phyloP scores from a whole-genome alignment of 2,888 invertebrate genomes.

The Thymelicus lineola region DNA sequence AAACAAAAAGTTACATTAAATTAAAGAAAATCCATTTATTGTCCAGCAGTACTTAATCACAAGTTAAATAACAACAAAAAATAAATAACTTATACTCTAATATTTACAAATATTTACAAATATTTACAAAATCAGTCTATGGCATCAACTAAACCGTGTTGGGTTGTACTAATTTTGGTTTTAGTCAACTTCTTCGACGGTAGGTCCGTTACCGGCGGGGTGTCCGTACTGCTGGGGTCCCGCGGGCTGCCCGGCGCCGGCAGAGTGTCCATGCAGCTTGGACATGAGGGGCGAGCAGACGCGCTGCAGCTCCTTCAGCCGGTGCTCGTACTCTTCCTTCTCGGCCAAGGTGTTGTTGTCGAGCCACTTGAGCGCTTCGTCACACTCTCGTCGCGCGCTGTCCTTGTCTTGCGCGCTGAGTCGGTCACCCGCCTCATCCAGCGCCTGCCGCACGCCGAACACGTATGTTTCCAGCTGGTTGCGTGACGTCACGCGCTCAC shows the following conservation, averaged over 20 bases:
- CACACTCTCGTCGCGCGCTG: slow-evolving; percentile 77
- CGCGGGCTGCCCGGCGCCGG: neutral
- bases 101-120: slow-evolving; percentile 40
- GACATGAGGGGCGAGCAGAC: slow-evolving; percentile 85
- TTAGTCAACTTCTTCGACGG: slow-evolving; percentile 48
- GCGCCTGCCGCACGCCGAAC: slow-evolving; percentile 88
- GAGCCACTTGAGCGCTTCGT: slow-evolving; percentile 88
- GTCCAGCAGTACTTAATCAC: slow-evolving; percentile 17
- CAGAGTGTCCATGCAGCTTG: slow-evolving; percentile 75
- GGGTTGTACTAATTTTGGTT: neutral
- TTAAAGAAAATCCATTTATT: slow-evolving; percentile 7
- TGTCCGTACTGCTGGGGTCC: slow-evolving; percentile 32
- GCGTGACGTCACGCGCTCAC: slow-evolving; percentile 87
- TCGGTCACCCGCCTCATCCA: slow-evolving; percentile 86
- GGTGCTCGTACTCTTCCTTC: slow-evolving; percentile 87
- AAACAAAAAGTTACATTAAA: neutral
- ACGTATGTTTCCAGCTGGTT: slow-evolving; percentile 90
- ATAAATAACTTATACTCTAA: slow-evolving; percentile 31
- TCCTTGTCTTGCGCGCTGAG: slow-evolving; percentile 88
- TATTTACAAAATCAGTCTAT: slow-evolving; percentile 32
- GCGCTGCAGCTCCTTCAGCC: slow-evolving; percentile 85
- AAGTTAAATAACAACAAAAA: slow-evolving; percentile 36
- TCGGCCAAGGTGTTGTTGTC: slow-evolving; percentile 88
- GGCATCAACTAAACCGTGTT: neutral
- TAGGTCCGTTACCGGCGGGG: slow-evolving; percentile 40